Conservation (phyloP, 2,888 invertebrate species). For the Tolmerus cingulatus region DNA sequence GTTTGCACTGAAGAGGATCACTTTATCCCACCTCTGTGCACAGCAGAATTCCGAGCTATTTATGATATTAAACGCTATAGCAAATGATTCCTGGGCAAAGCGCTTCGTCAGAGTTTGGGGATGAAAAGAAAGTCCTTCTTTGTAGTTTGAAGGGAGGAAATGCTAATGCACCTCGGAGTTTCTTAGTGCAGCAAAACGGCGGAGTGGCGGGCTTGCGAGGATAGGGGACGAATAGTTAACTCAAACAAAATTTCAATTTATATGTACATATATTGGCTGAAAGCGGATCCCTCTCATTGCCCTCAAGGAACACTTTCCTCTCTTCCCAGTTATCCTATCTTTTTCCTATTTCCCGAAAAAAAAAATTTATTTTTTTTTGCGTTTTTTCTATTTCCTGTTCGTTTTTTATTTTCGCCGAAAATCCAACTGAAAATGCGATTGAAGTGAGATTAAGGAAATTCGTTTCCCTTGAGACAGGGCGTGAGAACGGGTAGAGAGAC, state of each 20-base stretch:
- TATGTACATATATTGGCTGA: conserved; percentile 47
- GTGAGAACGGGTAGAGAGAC: not conserved
- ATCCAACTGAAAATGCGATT: conserved; percentile 39
- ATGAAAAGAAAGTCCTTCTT: not conserved
- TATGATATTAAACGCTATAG: not conserved
- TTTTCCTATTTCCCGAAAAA: not conserved
- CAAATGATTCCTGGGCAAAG: not conserved
- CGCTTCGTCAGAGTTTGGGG: not conserved
- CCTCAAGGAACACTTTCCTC: conserved; percentile 33
- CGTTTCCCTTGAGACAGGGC: not conserved
- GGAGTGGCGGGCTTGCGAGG: not conserved
- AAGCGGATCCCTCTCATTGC: conserved; percentile 1
- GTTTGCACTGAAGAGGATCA: not conserved
- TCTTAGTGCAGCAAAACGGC: not conserved
- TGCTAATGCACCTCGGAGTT: not conserved
- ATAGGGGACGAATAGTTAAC: conserved; percentile 11
- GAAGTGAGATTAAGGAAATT: conserved; percentile 40
- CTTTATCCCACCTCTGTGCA: not conserved
- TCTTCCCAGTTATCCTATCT: not conserved
- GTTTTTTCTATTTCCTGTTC: not conserved
- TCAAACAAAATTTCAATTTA: conserved; percentile 48
- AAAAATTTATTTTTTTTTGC: not conserved
- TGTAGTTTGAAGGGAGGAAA: not conserved
- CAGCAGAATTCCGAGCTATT: not conserved
- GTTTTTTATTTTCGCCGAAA: conserved; percentile 35